phyloP scores from a whole-genome alignment of 2,888 invertebrate species.

The Drosophila meridiana region DNA sequence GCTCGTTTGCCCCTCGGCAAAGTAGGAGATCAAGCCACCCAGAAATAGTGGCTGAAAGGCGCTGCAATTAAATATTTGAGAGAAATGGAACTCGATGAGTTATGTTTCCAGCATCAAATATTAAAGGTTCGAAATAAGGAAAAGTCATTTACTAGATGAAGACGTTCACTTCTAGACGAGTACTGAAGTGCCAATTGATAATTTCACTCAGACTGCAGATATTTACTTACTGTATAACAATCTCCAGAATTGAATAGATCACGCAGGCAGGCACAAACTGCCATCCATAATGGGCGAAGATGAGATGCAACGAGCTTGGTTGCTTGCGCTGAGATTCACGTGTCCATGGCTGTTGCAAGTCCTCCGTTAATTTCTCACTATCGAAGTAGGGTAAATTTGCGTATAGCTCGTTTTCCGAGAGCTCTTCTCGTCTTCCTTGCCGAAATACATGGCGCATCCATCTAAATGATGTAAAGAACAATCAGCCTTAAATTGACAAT shows the following conservation, averaged over 20 bases:
- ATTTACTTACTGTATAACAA: constrained; percentile 79
- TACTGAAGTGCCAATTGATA: too few species aligned
- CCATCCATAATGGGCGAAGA: constrained; percentile 85
- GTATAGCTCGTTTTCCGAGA: constrained; percentile 74
- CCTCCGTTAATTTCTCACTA: constrained; percentile 85
- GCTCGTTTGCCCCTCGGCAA: constrained; percentile 86
- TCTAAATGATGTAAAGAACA: constrained; percentile 44
- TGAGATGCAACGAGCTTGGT: constrained; percentile 83
- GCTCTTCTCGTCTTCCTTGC: constrained; percentile 69
- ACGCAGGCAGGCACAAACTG: constrained; percentile 82
- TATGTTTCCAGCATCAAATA: too few species aligned
- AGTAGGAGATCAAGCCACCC: constrained; percentile 89
- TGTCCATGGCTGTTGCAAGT: constrained; percentile 84
- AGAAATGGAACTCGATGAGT: too few species aligned
- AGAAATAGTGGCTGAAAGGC: constrained; percentile 88
- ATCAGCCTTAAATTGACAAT: not conserved
- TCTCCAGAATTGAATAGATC: constrained; percentile 80
- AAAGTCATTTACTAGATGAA: too few species aligned
- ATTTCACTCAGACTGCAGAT: too few species aligned
- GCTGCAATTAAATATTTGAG: constrained; percentile 82
- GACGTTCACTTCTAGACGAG: too few species aligned
- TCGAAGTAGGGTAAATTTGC: constrained; percentile 84
- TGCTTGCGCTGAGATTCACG: constrained; percentile 80
- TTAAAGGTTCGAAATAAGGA: too few species aligned
- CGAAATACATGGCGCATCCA: constrained; percentile 80